Percentiles rank a stretch among this genome's conserved stretches.
These are phyloP conservation scores for Deroplatys truncata DNA, from an alignment of 2,888 invertebrate genomes.

Conservation along the genomic window DNA sequence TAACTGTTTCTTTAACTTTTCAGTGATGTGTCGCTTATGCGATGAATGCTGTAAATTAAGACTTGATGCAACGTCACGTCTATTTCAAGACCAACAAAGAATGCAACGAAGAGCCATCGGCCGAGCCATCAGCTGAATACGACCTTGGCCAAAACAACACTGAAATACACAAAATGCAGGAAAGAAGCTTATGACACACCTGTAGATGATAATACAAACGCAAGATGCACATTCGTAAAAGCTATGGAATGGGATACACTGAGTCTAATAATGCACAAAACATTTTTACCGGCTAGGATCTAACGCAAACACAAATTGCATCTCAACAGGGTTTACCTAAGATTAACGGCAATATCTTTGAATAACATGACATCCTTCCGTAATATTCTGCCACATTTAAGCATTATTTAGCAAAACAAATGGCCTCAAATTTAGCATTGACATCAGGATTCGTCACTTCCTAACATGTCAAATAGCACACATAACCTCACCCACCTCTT, in stretches of 20 bases:
- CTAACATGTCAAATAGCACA: neutral
- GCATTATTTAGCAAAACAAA: neutral
- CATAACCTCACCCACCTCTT: neutral
- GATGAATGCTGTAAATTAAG: too few relatives aligned
- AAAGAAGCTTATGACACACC: neutral
- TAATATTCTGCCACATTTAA: neutral
- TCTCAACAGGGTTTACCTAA: neutral
- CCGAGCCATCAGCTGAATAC: neutral
- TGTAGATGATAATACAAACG: too few relatives aligned
- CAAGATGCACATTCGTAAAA: neutral
- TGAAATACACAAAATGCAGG: neutral
- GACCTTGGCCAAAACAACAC: neutral
- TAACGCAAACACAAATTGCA: neutral
- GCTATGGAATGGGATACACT: neutral
- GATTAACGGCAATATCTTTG: neutral
- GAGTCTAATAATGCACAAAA: neutral
- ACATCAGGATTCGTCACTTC: neutral
- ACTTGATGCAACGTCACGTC: too few relatives aligned
- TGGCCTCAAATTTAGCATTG: neutral
- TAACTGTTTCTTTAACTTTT: too few relatives aligned
- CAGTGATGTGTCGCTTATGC: too few relatives aligned
- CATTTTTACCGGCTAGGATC: neutral
- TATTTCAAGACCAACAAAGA: too few relatives aligned
- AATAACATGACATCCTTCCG: neutral
- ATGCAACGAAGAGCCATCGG: neutral